Evolutionary conservation across 2,113 vertebrate species (phyloP), one percentile per base, ranked within the genome.

Genomic region (Pseudorasbora parva): DNA sequence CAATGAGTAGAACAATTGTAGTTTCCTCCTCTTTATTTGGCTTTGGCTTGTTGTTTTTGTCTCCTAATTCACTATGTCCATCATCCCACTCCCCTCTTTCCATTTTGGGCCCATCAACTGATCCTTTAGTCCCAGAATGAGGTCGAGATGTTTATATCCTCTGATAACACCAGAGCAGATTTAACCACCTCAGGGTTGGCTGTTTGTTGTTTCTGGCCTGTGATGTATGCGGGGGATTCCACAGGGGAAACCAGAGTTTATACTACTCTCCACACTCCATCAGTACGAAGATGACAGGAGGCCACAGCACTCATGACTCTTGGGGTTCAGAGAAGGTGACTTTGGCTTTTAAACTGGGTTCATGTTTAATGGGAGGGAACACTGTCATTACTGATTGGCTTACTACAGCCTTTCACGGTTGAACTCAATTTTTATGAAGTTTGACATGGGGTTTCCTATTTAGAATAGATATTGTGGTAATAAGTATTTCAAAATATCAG

Each of bases 1-100:
- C 69, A 57, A 21, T 74, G 27, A 30, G 76, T 25, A 47, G 6
- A 71, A 71, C 71, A 60, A 60, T 64, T 23, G 72, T 56, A 41
- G 43, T 86, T 81, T 33, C 57, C 66, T 62, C 45, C 17, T 59
- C 47, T 73, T 80, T 86, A 79, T 86, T 73, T 86, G 33, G 47
- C 1, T 75, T 82, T 11, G 54, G 23, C 72, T 17, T 54, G 57
- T 82, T 64, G 66, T 72, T 84, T 82, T 77, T 51, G 64, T 78
- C 25, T 49, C 11, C 12, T 49, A 51, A 60, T 41, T 33, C 9
- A 43, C 23, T 47, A 30, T 9, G 56, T 78, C n/a, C 27, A 54
- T 68, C 60, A 82, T 60, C 45, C 30, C 57, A 4, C 64, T 71
- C 4, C 19, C 9, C 59, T 78, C 33, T 75, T 45, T 74, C 56